These are phyloP conservation scores for Perca flavescens DNA, from an alignment of 2,113 vertebrate genomes.

Conservation along the genomic window DNA sequence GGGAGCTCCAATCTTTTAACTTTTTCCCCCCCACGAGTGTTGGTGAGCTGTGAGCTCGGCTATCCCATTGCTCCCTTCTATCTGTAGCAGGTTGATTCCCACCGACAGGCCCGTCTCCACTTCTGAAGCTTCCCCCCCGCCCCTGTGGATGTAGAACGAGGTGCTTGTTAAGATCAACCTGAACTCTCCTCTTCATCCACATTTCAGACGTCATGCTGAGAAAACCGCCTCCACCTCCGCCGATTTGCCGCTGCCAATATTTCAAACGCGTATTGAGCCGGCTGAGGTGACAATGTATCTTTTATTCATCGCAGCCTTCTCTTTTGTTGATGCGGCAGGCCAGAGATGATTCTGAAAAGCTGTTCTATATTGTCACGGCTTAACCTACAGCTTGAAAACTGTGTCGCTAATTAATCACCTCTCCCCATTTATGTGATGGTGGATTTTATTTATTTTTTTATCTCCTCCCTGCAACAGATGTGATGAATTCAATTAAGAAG, in stretches of 20 bases:
- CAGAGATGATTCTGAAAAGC: constrained; percentile 71
- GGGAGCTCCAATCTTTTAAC: constrained; percentile 47
- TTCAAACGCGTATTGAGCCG: constrained; percentile 39
- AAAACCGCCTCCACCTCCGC: constrained; percentile 36
- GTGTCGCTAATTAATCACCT: constrained; percentile 76
- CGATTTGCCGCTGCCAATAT: constrained; percentile 28
- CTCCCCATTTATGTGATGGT: constrained; percentile 52
- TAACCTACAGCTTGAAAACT: constrained; percentile 79
- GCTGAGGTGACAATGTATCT: constrained; percentile 60
- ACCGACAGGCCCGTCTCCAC: constrained; percentile 59
- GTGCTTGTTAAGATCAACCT: constrained; percentile 60
- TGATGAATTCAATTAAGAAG: constrained; percentile 80
- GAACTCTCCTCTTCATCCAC: constrained; percentile 33
- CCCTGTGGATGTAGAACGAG: constrained; percentile 20
- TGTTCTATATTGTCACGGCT: constrained; percentile 79
- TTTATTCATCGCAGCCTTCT: constrained; percentile 76
- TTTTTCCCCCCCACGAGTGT: constrained; percentile 39
- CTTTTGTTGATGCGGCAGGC: constrained; percentile 41
- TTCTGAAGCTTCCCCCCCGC: constrained; percentile 47
- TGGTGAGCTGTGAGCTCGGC: not conserved
- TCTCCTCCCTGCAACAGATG: constrained; percentile 74
- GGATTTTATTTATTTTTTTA: constrained; percentile 43
- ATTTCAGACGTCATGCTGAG: constrained; percentile 50
- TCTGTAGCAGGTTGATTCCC: constrained; percentile 52
- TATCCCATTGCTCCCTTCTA: constrained; percentile 39